Base-by-base conservation (phyloP, 2,888 invertebrate genomes). In the Periphyllus acericola region DNA sequence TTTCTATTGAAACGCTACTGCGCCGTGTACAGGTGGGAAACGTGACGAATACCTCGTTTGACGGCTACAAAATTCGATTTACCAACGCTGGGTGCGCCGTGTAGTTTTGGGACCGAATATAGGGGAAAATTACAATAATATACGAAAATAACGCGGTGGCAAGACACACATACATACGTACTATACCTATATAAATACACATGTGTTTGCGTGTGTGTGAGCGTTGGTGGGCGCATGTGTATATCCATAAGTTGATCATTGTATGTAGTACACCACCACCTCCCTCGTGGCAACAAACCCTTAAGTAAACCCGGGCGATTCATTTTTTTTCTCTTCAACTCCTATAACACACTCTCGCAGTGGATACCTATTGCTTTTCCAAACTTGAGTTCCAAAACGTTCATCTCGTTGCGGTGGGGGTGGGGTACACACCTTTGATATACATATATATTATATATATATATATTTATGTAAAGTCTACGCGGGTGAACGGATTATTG, bases 21-120 rank as follows among this genome's bases (percentile, higher is more conserved):
- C 1, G 34, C 14, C 29, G 66, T 3, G 25, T 66, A 81, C 66
- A 76, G 66, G 76, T 84, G 75, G 25, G 25, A 83, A 83, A 84
- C 83, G 83, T 84, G 83, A 84, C 83, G 66, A 76, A 84, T 25
- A 66, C 75, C 29, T 66, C 3, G 75, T 76, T 32, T 66, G 46
- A 76, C 46, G 83, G 83, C 75, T 84, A 84, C 66, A 14, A 75
- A 84, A 76, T 76, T 84, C 83, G 32, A 84, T 76, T 84, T 84
- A 34, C 72, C 19, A 19, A 72, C 11, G 29, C 29, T 3, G 14
- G 8, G 72, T 5, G 4, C 2, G 14, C 0, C 19, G 1, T 17
- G 29, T 72, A 66, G 80, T 36, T 66, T 80, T 36, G 36, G 60
- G 29, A 19, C 21, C 19, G 19, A 19, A 32, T 0, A 32, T 29